Base-by-base conservation (phyloP, 2,888 invertebrate species). In the Leptothorax acervorum region DNA sequence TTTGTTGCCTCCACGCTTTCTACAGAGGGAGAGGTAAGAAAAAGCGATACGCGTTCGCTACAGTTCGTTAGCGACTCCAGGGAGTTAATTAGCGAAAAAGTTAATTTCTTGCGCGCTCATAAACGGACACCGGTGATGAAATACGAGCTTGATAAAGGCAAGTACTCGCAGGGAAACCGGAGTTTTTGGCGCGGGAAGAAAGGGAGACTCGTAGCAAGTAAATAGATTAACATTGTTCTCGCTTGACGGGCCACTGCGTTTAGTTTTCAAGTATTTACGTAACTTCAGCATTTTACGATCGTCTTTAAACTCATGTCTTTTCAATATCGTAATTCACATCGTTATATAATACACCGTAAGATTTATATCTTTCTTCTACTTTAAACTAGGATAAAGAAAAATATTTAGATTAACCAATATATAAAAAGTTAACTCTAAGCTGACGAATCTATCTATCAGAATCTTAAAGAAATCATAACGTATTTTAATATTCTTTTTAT, bases 41-140 rank as follows among this genome's bases (percentile, higher is more conserved):
- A 85, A 83, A 85, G 87, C 87, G 86, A 86, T 87, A 78, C 83
- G 82, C 86, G 88, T 93, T 90, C 88, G 91, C 88, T 87, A 92
- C 91, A 93, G 93, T 94, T 94, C 94, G 94, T 94, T 94, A 94
- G 92, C 91, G 91, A 84, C 92, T 93, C 92, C 83, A 86, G 93
- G 93, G 94, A 94, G 93, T 94, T 94, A 94, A 94, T 94, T 94
- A 94, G 94, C 92, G 93, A 94, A 94, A 93, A 94, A 94, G 93
- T 94, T 94, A 92, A 94, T 94, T 94, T 94, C 94, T 93, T 92
- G 92, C 91, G 90, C 90, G 92, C 90, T 93, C 90, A 92, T 94
- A 93, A 94, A 93, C 92, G 93, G 92, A 93, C 92, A 92, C 91
- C 91, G 88, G 91, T 92, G 92, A 93, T 94, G 94, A 94, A 94